Conservation (phyloP, 2,113 vertebrate species). For the Amazona vittata region DNA sequence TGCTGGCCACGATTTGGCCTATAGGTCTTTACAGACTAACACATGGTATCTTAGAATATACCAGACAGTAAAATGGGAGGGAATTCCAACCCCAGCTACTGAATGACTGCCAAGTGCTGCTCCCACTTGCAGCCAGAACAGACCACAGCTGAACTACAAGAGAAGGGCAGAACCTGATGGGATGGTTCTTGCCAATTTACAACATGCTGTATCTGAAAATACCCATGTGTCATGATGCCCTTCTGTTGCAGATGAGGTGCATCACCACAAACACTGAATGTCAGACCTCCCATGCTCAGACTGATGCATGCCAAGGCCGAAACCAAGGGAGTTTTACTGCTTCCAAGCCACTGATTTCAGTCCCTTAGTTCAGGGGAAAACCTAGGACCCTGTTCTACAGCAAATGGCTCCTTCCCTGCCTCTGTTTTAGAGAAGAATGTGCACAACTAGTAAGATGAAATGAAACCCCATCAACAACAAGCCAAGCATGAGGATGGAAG, state of each 20-base stretch:
- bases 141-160: not conserved
- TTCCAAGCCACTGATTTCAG: not conserved
- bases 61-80: not conserved
- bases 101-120: not conserved
- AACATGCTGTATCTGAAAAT: rapidly evolving
- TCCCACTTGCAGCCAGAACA: not conserved
- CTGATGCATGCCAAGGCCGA: rapidly evolving
- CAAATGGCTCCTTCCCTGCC: not conserved
- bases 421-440: not conserved
- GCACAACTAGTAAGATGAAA: not conserved
- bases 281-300: not conserved
- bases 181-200: not conserved
- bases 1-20: not conserved
- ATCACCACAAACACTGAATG: not conserved
- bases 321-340: not conserved
- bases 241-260: rapidly evolving
- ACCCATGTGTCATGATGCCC: rapidly evolving
- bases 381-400: not conserved
- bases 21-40: not conserved
- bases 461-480: not conserved
- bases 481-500: rapidly evolving
- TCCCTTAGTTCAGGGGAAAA: not conserved
- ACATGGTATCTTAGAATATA: not conserved
- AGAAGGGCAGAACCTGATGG: not conserved
- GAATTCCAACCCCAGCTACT: not conserved